Evolutionary conservation across 2,888 invertebrate genomes (phyloP).

Genomic region (Acrocera orbiculus): DNA sequence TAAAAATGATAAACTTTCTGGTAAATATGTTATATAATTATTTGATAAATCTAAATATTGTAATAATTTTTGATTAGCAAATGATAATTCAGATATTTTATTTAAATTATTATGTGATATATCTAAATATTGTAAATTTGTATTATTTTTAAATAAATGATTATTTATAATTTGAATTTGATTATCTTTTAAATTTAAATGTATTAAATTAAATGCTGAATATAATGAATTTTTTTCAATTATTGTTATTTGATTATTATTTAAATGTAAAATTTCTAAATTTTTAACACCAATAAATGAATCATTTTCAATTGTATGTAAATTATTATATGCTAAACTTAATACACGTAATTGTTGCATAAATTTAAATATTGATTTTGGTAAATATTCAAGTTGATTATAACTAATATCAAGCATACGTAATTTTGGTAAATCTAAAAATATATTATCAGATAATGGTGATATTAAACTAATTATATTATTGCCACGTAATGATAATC

Average conservation of each 20-base stretch:
- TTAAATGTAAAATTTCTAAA: slow-evolving; percentile 55
- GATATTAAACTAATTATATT: slow-evolving; percentile 46
- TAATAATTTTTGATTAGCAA: slow-evolving; percentile 45
- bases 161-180: slow-evolving; percentile 47
- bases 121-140: slow-evolving; percentile 46
- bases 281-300: slow-evolving; percentile 50
- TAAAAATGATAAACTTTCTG: slow-evolving; percentile 49
- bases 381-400: slow-evolving; percentile 54
- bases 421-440: slow-evolving; percentile 52
- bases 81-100: slow-evolving; percentile 44
- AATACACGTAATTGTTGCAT: slow-evolving; percentile 49
- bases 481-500: slow-evolving; percentile 52
- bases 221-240: slow-evolving; percentile 47
- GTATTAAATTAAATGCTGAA: slow-evolving; percentile 43
- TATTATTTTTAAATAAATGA: slow-evolving; percentile 47
- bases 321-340: slow-evolving; percentile 53
- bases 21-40: slow-evolving; percentile 56
- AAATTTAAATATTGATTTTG: slow-evolving; percentile 44
- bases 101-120: slow-evolving; percentile 58
- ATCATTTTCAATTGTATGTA: slow-evolving; percentile 49
- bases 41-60: slow-evolving; percentile 60
- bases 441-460: slow-evolving; percentile 47
- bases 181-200: slow-evolving; percentile 59
- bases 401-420: slow-evolving; percentile 56
- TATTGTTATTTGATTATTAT: slow-evolving; percentile 52